Conservation (phyloP, 2,888 invertebrate genomes). For the Pandemis heparana region DNA sequence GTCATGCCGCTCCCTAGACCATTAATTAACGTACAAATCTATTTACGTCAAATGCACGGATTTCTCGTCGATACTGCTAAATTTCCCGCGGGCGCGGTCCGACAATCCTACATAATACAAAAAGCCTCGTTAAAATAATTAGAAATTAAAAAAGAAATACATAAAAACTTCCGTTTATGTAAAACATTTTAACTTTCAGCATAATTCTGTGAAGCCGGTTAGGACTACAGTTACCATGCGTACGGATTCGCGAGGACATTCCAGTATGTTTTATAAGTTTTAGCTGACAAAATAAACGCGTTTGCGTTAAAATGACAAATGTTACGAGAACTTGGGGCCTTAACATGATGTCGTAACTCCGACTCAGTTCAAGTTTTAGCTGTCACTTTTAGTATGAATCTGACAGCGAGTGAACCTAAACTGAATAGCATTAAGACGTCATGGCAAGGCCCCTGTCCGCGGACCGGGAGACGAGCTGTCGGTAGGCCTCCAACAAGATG, state of each 20-base stretch:
- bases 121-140: slow-evolving; percentile 4
- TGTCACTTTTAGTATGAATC: too few species aligned
- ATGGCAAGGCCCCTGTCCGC: too few species aligned
- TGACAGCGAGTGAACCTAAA: too few species aligned
- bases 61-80: background rate
- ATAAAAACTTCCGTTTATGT: background rate
- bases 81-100: background rate
- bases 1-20: background rate
- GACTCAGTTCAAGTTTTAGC: too few species aligned
- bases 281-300: too few species aligned
- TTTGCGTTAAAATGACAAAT: too few species aligned
- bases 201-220: slow-evolving; percentile 19
- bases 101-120: background rate
- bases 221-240: background rate
- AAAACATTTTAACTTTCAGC: slow-evolving; percentile 20
- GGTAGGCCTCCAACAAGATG: too few species aligned
- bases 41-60: background rate
- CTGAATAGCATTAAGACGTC: too few species aligned
- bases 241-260: background rate
- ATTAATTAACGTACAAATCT: background rate
- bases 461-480: too few species aligned
- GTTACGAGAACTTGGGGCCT: too few species aligned
- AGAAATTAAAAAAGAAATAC: slow-evolving; percentile 4
- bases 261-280: too few species aligned
- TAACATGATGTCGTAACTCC: too few species aligned